Percentiles rank a stretch among this genome's conserved stretches.
phyloP scores from a whole-genome alignment of 2,888 invertebrate genomes.

The Campoletis raptor region DNA sequence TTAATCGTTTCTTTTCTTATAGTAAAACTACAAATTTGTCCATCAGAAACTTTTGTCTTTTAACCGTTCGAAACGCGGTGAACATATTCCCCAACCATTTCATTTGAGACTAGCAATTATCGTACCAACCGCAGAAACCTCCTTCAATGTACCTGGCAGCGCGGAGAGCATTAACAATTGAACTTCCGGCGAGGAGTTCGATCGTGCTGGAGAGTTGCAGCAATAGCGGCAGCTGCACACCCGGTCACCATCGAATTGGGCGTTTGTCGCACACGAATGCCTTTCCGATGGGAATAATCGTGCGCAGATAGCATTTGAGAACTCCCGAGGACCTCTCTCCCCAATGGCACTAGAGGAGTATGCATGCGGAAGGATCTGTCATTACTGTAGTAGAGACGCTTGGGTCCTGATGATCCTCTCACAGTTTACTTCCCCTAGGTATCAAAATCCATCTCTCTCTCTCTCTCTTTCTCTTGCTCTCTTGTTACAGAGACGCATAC shows the following conservation, averaged over 20 bases:
- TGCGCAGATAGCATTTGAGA: conserved; percentile 46
- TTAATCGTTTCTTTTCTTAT: conserved; percentile 22
- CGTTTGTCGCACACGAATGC: conserved; percentile 69
- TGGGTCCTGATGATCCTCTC: conserved; percentile 44
- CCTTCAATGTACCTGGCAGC: conserved; percentile 57
- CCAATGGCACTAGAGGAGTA: conserved; percentile 28
- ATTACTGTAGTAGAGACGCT: conserved; percentile 48
- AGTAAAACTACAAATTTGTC: conserved; percentile 35
- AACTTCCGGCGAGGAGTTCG: conserved; percentile 62
- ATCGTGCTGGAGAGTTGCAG: conserved; percentile 53
- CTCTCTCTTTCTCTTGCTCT: background rate
- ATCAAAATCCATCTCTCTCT: conserved; percentile 1
- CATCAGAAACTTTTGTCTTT: conserved; percentile 34
- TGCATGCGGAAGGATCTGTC: conserved; percentile 52
- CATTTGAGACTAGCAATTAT: conserved; percentile 66
- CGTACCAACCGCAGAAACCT: conserved; percentile 59
- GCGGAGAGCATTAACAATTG: conserved; percentile 52
- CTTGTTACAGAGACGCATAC: background rate
- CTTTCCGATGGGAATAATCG: conserved; percentile 69
- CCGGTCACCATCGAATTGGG: conserved; percentile 61
- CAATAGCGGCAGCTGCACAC: conserved; percentile 60
- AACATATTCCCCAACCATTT: conserved; percentile 47
- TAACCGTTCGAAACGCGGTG: conserved; percentile 20
- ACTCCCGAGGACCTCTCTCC: conserved; percentile 23
- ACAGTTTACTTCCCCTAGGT: conserved; percentile 33